Evolutionary conservation across 2,888 invertebrate genomes (phyloP), one percentile per base, ranked within the genome.

Genomic region (Brenthis hecate): DNA sequence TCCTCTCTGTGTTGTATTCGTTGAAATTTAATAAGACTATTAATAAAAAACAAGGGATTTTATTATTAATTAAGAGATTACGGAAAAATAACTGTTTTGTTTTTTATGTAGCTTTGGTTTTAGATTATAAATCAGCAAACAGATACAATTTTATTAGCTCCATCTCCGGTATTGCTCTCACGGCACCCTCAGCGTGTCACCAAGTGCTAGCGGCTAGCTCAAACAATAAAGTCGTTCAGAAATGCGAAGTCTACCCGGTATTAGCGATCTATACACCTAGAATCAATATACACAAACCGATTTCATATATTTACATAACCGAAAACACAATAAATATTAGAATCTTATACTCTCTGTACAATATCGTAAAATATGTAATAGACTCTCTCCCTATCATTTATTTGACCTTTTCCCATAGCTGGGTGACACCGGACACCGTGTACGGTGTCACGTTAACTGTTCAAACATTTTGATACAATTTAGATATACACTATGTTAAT

Each of bases 291-390:
- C 71, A 71, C 65, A 71, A 81, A 82, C 78, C 76, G 81, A 82
- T 80, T 76, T 72, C 57, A 76, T 72, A 81, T 85, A 76, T 83
- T 83, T 85, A 81, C 87, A 87, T 84, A 86, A 84, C 75, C 80
- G 79, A 81, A 81, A 80, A 80, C 81, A 79, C 77, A 86, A 83
- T 89, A 88, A 87, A 87, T 88, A 87, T 86, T 86, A 87, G 83
- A 87, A 88, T 81, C 83, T 85, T 85, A 84, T 75, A 88, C 86
- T 90, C 87, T 91, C 91, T 91, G 89, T 91, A 91, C 91, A 91
- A 66, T 80, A 75, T 78, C 74, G 77, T 80, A 82, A 82, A 81
- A 83, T 77, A 76, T 74, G 61, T 78, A 81, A 82, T 86, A 86
- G 77, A 85, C 82, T 84, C 81, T 78, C 72, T 69, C 72, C 77